Evolutionary conservation across 2,113 vertebrate genomes (phyloP), one percentile per base, ranked within the genome.

Genomic region (Lonchura striata): DNA sequence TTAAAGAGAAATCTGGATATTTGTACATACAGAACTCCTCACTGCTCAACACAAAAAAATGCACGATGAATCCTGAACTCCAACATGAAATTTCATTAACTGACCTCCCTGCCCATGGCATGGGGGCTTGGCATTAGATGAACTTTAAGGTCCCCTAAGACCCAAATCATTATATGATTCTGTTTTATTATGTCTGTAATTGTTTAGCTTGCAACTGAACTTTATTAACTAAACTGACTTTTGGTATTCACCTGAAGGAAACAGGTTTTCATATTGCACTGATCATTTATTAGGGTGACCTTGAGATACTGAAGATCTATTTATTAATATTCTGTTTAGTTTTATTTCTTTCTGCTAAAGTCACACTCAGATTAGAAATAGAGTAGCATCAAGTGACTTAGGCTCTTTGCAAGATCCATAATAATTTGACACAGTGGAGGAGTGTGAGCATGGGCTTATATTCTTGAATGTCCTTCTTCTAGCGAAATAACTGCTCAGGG

Each of bases 71-170:
- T 47, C 9, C 24, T 68, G 57, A 64, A 8, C 11, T 56, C 14
- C 0, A 0, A 50, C 19, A 16, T 2, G 6, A 0, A 2, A 30
- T 70, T 79, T 77, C n/a, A 31, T 49, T 81, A 33, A 20, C 7
- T 65, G n/a, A 4, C 15, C 27, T 47, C 8, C 19, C 19, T 39
- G 13, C 13, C 30, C 24, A 25, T 12, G 7, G 13, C 6, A 17
- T 2, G 6, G 9, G 9, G 3, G 3, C 8, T n/a, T 59, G 9
- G 11, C 10, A 22, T 6, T n/a, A 41, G 7, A 25, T 49, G 6
- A 30, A 22, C 6, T 53, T 53, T 30, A n/a, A 47, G 24, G 24
- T 53, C 11, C 6, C 11, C 41, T 61, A 46, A 6, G 41, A 47
- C 13, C 6, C 11, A 47, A 61, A 68, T 20, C 1, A 30, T 60